Base-by-base conservation (phyloP, 2,888 invertebrate species). In the Fragum whitleyi region DNA sequence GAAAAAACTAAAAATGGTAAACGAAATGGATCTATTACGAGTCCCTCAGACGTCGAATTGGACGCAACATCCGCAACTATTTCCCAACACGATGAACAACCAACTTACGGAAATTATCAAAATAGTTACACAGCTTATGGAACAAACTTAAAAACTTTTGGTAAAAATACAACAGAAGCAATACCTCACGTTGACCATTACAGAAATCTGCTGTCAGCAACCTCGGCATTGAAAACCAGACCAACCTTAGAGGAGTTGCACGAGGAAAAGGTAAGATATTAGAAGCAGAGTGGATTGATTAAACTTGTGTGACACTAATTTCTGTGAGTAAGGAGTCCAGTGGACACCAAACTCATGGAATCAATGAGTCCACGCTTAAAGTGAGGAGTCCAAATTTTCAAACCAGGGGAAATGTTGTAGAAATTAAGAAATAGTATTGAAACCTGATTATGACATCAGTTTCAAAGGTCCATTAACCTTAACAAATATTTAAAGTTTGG, bases 231-330 rank as follows among this genome's bases (percentile, higher is more conserved):
- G 32, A 91, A 90, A 78, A 79, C 89, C 6, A 79, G 94, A 76
- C 94, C 94, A 6, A 94, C 94, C 1, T 84, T 94, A 3, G 93
- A 92, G 57, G 93, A 94, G 84, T 89, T 94, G 19, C 94, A 94
- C 79, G 93, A 94, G 77, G 93, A 91, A 90, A 86, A 90, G 89
- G 90, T 91, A 81, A 74, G 74, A n/a, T n/a, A n/a, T n/a, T n/a
- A n/a, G n/a, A n/a, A n/a, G 47, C 1, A n/a, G n/a, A n/a, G n/a
- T n/a, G n/a, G n/a, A n/a, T n/a, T n/a, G n/a, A n/a, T 67, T n/a
- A n/a, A n/a, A n/a, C n/a, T n/a, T n/a, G n/a, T n/a, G n/a, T n/a
- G n/a, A n/a, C n/a, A n/a, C n/a, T n/a, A n/a, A n/a, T n/a, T n/a
- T n/a, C n/a, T n/a, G n/a, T n/a, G n/a, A n/a, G n/a, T n/a, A n/a